phyloP scores from a whole-genome alignment of 23 tunicate genomes.

The Aplidium turbinatum region DNA sequence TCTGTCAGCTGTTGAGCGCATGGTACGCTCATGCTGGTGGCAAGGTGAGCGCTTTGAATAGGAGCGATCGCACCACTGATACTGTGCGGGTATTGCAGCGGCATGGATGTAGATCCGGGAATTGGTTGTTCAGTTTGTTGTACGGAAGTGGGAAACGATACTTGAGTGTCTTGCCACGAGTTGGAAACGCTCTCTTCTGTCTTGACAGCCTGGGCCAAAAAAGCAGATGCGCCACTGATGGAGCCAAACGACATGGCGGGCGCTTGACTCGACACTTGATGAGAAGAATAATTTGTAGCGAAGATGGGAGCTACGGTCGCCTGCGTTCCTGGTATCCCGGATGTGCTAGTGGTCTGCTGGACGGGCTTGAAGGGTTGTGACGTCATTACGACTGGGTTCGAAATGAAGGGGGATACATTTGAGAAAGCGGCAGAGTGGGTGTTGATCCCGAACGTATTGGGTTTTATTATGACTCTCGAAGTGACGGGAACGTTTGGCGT shows the following conservation, averaged over 20 bases:
- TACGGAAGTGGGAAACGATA: background rate
- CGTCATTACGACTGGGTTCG: slow-evolving; percentile 15
- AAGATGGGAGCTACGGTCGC: background rate
- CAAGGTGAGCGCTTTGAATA: background rate
- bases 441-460: background rate
- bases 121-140: too few relatives aligned
- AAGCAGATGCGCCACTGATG: background rate
- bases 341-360: background rate
- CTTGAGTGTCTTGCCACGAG: slow-evolving; percentile 12
- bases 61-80: too few relatives aligned
- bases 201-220: background rate
- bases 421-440: background rate
- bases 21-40: slow-evolving; percentile 11
- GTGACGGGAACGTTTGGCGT: background rate
- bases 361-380: slow-evolving; percentile 14
- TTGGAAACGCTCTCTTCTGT: background rate
- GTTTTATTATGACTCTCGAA: slow-evolving; percentile 3
- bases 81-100: too few relatives aligned
- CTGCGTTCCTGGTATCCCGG: background rate
- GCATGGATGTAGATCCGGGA: too few relatives aligned
- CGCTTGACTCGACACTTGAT: background rate
- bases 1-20: background rate
- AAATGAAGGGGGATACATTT: background rate
- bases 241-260: slow-evolving; percentile 9
- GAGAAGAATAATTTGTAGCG: background rate